A percentile compares a stretch with the other conserved stretches of the same genome.
These are phyloP conservation scores for Pseudorhombus dupliciocellatus DNA, from an alignment of 2,113 vertebrate species.

Conservation along the genomic window DNA sequence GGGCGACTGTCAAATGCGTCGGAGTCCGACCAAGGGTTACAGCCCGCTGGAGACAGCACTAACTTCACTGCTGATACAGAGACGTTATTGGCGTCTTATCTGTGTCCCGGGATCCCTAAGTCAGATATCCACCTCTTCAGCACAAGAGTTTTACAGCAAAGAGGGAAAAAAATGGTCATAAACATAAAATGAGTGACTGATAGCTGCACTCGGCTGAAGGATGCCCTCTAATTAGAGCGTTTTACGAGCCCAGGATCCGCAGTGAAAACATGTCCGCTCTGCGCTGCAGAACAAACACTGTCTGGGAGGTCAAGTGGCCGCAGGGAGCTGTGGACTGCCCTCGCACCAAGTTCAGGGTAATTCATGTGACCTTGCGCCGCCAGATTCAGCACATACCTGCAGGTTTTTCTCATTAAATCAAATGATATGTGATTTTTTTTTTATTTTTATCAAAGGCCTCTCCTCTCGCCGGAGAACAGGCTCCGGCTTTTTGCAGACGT, in stretches of 20 bases:
- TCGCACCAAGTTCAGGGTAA: conserved; percentile 52
- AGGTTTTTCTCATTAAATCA: background rate
- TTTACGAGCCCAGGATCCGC: conserved; percentile 70
- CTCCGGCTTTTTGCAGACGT: no score
- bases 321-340: conserved; percentile 40
- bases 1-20: conserved; percentile 38
- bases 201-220: conserved; percentile 66
- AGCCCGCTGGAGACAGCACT: conserved; percentile 49
- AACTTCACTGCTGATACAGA: conserved; percentile 55
- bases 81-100: conserved; percentile 68
- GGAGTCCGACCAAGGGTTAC: conserved; percentile 64
- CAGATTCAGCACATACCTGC: conserved; percentile 12
- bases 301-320: conserved; percentile 62
- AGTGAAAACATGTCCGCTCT: conserved; percentile 67
- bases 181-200: conserved; percentile 73
- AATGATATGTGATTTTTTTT: background rate
- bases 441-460: no score
- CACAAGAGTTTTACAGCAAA: conserved; percentile 50
- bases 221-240: conserved; percentile 72
- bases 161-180: conserved; percentile 61
- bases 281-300: conserved; percentile 60
- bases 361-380: conserved; percentile 3
- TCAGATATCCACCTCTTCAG: conserved; percentile 45
- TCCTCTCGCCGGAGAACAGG: no score
- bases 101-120: conserved; percentile 43